phyloP scores from a whole-genome alignment of 2,797 vertebrate species.

The Galaxias olidus region DNA sequence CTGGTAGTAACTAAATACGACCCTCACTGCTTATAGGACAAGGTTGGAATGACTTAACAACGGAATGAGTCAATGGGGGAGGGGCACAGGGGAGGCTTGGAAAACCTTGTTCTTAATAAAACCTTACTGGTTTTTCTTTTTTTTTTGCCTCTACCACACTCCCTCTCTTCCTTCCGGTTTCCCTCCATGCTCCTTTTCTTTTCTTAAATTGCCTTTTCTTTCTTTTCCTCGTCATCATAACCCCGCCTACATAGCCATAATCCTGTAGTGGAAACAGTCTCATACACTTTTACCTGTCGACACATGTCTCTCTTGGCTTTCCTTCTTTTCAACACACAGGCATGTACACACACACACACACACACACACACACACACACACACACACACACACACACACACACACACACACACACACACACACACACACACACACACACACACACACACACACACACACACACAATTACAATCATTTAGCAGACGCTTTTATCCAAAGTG shows the following conservation, averaged over 20 bases:
- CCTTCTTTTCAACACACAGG: slow-evolving; percentile 16
- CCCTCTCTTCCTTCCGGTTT: slow-evolving; percentile 1
- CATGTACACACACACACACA: slow-evolving; percentile 13
- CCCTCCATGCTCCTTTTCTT: slow-evolving; percentile 6
- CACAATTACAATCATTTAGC: background rate
- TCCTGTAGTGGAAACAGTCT: slow-evolving; percentile 12
- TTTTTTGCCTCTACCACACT: slow-evolving; percentile 1
- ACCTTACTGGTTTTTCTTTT: slow-evolving; percentile 26
- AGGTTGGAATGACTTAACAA: too few species aligned
- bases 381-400: background rate
- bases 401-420: background rate
- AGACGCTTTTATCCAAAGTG: too few species aligned
- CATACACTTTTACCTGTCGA: slow-evolving; percentile 47
- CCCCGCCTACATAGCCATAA: background rate
- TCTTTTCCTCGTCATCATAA: slow-evolving; percentile 3
- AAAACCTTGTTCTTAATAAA: slow-evolving; percentile 21
- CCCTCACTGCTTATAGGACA: background rate
- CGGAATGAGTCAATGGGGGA: background rate
- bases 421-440: background rate
- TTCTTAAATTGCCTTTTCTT: slow-evolving; percentile 9
- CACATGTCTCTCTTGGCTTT: slow-evolving; percentile 38
- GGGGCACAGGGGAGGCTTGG: background rate
- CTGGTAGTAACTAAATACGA: too few species aligned
- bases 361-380: background rate
- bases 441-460: background rate